A percentile compares a stretch with the other conserved stretches of the same genome.
Evolutionary conservation across 2,113 vertebrate genomes (phyloP).

Genomic region (Ammodytes dubius): DNA sequence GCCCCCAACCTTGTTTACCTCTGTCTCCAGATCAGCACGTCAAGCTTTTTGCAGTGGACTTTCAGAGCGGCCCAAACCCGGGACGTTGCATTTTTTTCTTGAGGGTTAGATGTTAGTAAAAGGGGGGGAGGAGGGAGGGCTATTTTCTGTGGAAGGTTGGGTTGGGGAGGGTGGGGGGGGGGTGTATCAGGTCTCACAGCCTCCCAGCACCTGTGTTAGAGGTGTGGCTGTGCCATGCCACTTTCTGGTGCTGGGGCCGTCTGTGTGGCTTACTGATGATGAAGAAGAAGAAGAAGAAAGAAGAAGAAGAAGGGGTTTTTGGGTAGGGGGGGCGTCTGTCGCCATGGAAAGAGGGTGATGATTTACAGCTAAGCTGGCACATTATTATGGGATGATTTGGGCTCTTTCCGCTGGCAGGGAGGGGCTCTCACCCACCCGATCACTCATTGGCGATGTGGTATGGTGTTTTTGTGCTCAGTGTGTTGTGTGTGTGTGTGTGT

Average conservation of each 20-base stretch:
- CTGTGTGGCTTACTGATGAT: constrained; percentile 44
- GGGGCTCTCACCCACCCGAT: constrained; percentile 79
- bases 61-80: constrained; percentile 75
- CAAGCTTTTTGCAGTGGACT: constrained; percentile 62
- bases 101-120: constrained; percentile 62
- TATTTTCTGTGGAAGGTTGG: constrained; percentile 49
- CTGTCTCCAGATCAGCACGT: constrained; percentile 54
- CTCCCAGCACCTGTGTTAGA: constrained; percentile 54
- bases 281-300: constrained; percentile 69
- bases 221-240: constrained; percentile 66
- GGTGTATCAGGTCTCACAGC: constrained; percentile 38
- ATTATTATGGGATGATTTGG: constrained; percentile 82
- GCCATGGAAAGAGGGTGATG: constrained; percentile 81
- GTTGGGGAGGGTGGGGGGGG: constrained; percentile 45
- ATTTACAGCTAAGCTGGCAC: constrained; percentile 82
- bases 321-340: constrained; percentile 58
- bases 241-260: constrained; percentile 71
- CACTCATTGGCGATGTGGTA: constrained; percentile 74
- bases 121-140: neutral
- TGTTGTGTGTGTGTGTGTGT: constrained; percentile 37
- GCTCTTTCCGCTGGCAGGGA: constrained; percentile 94
- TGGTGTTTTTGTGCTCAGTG: constrained; percentile 64
- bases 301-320: constrained; percentile 57
- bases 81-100: constrained; percentile 78
- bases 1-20: constrained; percentile 19